Base-by-base conservation (phyloP, 2,113 vertebrate genomes). In the Pseudorectes ferrugineus region DNA sequence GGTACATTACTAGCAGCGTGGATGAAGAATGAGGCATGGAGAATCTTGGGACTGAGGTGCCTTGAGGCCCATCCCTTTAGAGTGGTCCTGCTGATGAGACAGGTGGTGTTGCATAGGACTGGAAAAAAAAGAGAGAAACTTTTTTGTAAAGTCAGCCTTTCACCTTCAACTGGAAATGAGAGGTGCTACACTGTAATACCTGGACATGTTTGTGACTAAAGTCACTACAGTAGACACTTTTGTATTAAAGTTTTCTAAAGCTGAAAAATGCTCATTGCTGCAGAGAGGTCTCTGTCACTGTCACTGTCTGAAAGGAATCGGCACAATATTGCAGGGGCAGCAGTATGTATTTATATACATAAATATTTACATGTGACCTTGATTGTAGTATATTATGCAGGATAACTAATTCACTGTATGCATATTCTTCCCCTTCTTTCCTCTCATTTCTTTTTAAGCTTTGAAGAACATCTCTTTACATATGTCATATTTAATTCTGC, bases 11-110 rank as follows among this genome's bases (percentile, higher is more conserved):
- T 98, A 99, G 98, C 98, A 98, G 98, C 97, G 96, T 98, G 98
- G 98, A 99, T 99, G 99, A 99, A 99, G 99, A 98, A 99, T 99
- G 99, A 99, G 99, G 99, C 99, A 98, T 99, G 98, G 98, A 99
- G 98, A 98, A 98, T 98, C 98, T 94, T 98, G 98, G 98, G 98
- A 98, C 98, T 95, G 98, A 97, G 98, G 98, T 98, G 98, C 98
- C 98, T 98, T 97, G 97, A 98, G 98, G 98, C 98, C 97, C 97
- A 98, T 99, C 98, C 98, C 98, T 98, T 98, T 98, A 95, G 98
- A 98, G 98, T 98, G 97, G 98, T 98, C 98, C 98, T 98, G 98
- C 98, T 98, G 98, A 98, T 97, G 97, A 98, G 98, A 98, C 98
- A 98, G 98, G 97, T 98, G 98, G 97, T 97, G 97, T 96, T 98